Evolutionary conservation across 2,113 vertebrate species (phyloP).

Genomic region (Raja brachyura): DNA sequence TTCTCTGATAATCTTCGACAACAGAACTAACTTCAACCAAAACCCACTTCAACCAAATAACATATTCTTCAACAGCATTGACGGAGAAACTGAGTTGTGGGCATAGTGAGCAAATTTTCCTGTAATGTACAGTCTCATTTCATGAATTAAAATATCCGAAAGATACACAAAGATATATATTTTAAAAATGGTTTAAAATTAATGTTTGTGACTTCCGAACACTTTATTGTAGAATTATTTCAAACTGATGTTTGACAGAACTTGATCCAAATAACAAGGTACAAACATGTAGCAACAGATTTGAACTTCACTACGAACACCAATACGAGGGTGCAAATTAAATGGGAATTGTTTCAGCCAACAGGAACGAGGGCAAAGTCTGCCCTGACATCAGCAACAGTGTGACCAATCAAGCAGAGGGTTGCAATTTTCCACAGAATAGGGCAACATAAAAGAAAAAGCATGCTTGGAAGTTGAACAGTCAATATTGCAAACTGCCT

Average conservation of each 20-base stretch:
- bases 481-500: constrained; percentile 14
- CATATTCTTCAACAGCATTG: background rate
- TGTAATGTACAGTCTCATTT: background rate
- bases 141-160: background rate
- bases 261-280: background rate
- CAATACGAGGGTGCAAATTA: background rate
- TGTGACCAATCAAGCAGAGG: background rate
- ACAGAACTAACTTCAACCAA: background rate
- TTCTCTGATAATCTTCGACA: background rate
- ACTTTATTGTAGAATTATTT: background rate
- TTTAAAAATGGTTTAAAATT: background rate
- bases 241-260: background rate
- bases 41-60: background rate
- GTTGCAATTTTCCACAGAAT: background rate
- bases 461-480: background rate
- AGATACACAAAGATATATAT: background rate
- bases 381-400: background rate
- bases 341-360: background rate
- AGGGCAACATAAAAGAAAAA: background rate
- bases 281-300: background rate
- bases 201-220: background rate
- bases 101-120: background rate
- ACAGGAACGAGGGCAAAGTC: background rate
- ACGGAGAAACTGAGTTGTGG: background rate
- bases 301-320: background rate